Percentiles rank a stretch among this genome's conserved stretches.
These are phyloP conservation scores for Hipposideros larvatus DNA, from an alignment of 2,797 vertebrate genomes.

Conservation along the genomic window DNA sequence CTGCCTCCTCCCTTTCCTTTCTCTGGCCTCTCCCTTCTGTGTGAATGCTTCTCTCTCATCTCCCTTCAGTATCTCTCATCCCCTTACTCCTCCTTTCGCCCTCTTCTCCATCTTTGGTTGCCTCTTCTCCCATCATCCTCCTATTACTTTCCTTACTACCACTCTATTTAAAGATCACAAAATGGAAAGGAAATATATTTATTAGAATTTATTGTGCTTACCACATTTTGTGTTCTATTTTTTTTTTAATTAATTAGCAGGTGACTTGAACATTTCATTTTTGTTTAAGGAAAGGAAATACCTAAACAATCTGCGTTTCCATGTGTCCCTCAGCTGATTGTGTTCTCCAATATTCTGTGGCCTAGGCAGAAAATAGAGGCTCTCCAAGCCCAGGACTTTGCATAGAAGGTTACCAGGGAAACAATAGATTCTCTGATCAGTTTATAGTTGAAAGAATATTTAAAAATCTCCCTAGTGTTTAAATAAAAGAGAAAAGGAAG, in stretches of 20 bases:
- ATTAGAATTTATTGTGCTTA: constrained; percentile 3
- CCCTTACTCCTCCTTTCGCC: not conserved
- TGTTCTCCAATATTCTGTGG: not conserved
- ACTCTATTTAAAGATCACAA: not conserved
- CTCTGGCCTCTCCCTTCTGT: not conserved
- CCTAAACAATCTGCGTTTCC: not conserved
- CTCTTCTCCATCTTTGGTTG: no score
- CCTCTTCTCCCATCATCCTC: not conserved
- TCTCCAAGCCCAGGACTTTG: not conserved
- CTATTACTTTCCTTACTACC: not conserved
- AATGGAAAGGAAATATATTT: not conserved
- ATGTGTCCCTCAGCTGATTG: not conserved
- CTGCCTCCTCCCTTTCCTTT: not conserved
- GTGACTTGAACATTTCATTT: not conserved
- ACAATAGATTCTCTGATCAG: constrained; percentile 37
- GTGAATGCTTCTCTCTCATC: not conserved
- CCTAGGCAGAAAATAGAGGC: constrained; percentile 39
- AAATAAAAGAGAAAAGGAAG: constrained; percentile 34
- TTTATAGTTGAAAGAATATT: constrained; percentile 26
- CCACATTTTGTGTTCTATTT: not conserved
- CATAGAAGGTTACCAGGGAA: constrained; percentile 57
- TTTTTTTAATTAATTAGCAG: not conserved
- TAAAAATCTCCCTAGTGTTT: not conserved
- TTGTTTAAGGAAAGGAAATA: constrained; percentile 35
- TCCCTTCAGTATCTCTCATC: not conserved